A percentile compares a stretch with the other conserved stretches of the same genome.
phyloP scores from a whole-genome alignment of 1,140 invertebrate genomes.

The Habropoda laboriosa region DNA sequence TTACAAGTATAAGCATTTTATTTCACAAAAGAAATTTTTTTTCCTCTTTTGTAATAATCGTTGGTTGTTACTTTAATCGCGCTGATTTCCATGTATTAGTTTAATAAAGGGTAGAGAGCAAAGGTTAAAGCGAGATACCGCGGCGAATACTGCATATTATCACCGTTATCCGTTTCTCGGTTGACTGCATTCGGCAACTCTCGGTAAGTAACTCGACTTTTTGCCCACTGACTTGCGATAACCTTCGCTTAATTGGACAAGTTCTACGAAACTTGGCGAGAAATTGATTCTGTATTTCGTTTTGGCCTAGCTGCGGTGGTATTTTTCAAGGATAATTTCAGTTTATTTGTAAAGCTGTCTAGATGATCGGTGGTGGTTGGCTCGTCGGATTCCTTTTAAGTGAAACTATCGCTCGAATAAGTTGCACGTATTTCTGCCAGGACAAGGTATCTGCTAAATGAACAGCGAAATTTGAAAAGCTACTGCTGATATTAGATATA shows the following conservation, averaged over 20 bases:
- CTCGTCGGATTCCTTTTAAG: too few species aligned
- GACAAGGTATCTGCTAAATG: not conserved
- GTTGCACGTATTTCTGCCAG: not conserved
- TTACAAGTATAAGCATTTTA: too few species aligned
- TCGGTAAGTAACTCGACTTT: not conserved
- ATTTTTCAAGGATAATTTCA: not conserved
- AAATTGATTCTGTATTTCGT: slow-evolving; percentile 44
- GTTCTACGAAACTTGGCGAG: slow-evolving; percentile 47
- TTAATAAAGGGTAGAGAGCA: slow-evolving; percentile 25
- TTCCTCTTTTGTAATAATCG: too few species aligned
- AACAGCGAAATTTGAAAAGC: not conserved
- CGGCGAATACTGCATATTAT: slow-evolving; percentile 44
- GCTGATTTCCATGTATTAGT: not conserved
- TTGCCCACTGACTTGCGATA: slow-evolving; percentile 2
- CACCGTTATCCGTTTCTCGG: slow-evolving; percentile 48
- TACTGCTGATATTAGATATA: not conserved
- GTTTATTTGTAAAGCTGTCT: not conserved
- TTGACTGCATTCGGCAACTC: not conserved
- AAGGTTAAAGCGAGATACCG: not conserved
- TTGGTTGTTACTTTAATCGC: not conserved
- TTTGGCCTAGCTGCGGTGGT: not conserved
- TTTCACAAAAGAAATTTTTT: too few species aligned
- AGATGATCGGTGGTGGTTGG: too few species aligned
- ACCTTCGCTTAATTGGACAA: slow-evolving; percentile 41
- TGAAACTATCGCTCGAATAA: not conserved